A percentile compares a stretch with the other conserved stretches of the same genome.
Evolutionary conservation across 1,140 invertebrate genomes (phyloP).

Genomic region (Aphis gossypii): DNA sequence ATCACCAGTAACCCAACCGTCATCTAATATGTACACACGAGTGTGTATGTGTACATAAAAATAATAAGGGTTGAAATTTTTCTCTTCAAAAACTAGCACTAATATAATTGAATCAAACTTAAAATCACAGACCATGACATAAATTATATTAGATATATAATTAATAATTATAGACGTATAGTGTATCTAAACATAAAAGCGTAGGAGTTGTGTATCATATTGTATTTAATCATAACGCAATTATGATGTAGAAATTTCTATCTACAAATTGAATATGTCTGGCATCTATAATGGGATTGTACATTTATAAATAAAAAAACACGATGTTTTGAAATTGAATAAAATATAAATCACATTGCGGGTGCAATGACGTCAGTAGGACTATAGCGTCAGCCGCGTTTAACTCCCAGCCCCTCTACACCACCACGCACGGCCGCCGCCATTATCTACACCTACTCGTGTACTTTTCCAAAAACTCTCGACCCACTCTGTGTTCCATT

Average conservation of each 20-base stretch:
- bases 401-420: neutral
- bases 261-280: neutral
- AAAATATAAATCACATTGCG: neutral
- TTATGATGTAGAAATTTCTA: neutral
- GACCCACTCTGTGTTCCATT: neutral
- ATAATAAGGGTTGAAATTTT: conserved; percentile 2
- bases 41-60: neutral
- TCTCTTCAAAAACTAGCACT: neutral
- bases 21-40: neutral
- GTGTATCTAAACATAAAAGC: neutral
- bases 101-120: neutral
- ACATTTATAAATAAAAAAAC: neutral
- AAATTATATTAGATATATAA: neutral
- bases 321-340: neutral
- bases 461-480: conserved; percentile 9
- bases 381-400: conserved; percentile 9
- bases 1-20: neutral
- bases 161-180: neutral
- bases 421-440: neutral
- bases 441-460: neutral
- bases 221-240: neutral
- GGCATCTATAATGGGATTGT: neutral
- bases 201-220: neutral
- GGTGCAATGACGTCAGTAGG: conserved; percentile 31
- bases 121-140: neutral